Evolutionary conservation across 2,888 invertebrate genomes (phyloP).

Genomic region (Cremastinae sp.): DNA sequence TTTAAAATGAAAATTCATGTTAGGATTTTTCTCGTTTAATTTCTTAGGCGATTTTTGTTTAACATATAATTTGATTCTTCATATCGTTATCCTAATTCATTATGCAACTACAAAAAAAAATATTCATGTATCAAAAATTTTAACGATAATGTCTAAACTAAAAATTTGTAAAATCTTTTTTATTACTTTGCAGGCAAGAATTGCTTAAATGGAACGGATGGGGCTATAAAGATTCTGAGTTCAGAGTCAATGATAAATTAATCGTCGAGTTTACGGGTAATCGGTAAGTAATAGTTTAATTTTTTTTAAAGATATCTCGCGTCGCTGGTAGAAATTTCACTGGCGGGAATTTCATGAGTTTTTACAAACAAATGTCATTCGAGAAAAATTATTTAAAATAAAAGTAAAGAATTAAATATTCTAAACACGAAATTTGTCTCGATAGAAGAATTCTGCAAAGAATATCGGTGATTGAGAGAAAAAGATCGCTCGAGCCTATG

Average conservation of each 20-base stretch:
- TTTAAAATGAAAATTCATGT: no score
- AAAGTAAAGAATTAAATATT: constrained; percentile 2
- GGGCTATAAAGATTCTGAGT: constrained; percentile 99
- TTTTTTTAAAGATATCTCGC: neutral
- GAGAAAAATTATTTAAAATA: neutral
- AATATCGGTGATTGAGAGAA: neutral
- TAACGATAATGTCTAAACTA: no score
- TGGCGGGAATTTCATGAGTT: no score
- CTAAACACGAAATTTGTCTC: constrained; percentile 12
- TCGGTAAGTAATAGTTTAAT: constrained; percentile 82
- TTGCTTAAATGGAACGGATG: constrained; percentile 99
- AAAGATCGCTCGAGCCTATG: constrained; percentile 6
- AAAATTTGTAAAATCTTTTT: constrained; percentile 15
- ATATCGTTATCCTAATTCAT: no score
- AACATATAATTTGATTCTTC: no score
- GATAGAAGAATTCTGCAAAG: constrained; percentile 6
- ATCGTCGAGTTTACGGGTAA: constrained; percentile 91
- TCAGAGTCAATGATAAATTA: constrained; percentile 85
- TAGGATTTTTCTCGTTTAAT: no score
- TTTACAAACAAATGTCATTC: no score
- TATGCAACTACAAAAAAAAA: no score
- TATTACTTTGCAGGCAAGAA: constrained; percentile 86
- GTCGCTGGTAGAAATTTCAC: neutral
- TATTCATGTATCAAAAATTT: no score
- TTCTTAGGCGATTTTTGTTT: no score